phyloP scores from a whole-genome alignment of 2,888 invertebrate genomes.

The Monopis laevigella region DNA sequence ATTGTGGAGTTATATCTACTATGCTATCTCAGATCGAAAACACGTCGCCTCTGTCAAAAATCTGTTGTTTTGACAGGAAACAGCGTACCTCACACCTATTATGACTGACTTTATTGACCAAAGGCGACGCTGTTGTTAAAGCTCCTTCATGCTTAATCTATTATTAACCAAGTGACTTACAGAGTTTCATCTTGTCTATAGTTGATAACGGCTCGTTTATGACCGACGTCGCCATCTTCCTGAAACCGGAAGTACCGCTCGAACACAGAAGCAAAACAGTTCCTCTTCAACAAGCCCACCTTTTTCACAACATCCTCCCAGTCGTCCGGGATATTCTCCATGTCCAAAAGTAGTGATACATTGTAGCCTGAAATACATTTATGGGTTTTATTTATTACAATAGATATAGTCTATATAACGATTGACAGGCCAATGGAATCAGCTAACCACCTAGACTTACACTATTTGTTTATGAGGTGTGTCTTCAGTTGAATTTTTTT shows the following conservation, averaged over 20 bases:
- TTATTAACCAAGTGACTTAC: too few relatives aligned
- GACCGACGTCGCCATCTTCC: slow-evolving; percentile 88
- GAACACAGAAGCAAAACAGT: slow-evolving; percentile 99
- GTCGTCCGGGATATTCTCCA: slow-evolving; percentile 91
- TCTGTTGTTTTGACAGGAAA: neutral
- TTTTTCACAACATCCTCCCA: slow-evolving; percentile 91
- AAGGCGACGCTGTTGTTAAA: too few relatives aligned
- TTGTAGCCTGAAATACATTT: slow-evolving; percentile 79
- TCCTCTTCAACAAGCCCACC: slow-evolving; percentile 93
- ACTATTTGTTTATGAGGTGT: too few relatives aligned
- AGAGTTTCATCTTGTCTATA: slow-evolving; percentile 99
- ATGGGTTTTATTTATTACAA: too few relatives aligned
- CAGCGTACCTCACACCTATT: too few relatives aligned
- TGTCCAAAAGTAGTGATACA: slow-evolving; percentile 91
- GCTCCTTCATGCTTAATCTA: too few relatives aligned
- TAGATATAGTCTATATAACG: too few relatives aligned
- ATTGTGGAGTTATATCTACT: too few relatives aligned
- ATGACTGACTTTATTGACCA: too few relatives aligned
- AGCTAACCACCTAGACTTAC: too few relatives aligned
- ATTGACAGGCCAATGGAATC: too few relatives aligned
- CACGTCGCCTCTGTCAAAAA: neutral
- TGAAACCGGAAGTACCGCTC: slow-evolving; percentile 99
- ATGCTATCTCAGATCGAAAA: neutral
- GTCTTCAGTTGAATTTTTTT: too few relatives aligned
- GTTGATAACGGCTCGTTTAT: slow-evolving; percentile 96